Percentiles rank a stretch among this genome's conserved stretches.
Conservation (phyloP, 2,113 vertebrate genomes). For the Scortum barcoo region DNA sequence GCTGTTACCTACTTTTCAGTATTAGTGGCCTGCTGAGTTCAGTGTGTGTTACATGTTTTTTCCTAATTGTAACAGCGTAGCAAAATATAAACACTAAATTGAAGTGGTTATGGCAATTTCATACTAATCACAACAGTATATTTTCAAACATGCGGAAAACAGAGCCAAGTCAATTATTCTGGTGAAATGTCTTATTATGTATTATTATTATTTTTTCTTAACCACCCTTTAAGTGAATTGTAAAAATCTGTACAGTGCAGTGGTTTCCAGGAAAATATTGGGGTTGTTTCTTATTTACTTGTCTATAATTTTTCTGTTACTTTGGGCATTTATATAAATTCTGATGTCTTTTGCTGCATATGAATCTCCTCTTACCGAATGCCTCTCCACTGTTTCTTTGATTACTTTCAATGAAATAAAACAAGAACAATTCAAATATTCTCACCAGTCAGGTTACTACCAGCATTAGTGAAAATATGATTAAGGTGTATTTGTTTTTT, state of each 20-base stretch:
- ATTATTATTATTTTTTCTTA: constrained; percentile 30
- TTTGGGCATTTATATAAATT: background rate
- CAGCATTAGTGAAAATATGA: background rate
- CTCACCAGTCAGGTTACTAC: background rate
- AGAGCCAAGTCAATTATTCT: constrained; percentile 29
- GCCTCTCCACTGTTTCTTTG: background rate
- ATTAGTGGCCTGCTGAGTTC: constrained; percentile 75
- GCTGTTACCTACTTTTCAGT: constrained; percentile 61
- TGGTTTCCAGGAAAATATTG: constrained; percentile 9
- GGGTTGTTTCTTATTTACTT: constrained; percentile 28
- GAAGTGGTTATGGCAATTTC: constrained; percentile 66
- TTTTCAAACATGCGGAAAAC: constrained; percentile 25
- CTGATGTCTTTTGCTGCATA: background rate
- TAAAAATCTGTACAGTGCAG: constrained; percentile 4
- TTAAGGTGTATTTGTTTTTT: background rate
- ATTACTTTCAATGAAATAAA: background rate
- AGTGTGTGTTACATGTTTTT: constrained; percentile 55
- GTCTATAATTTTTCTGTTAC: constrained; percentile 6
- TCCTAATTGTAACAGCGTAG: constrained; percentile 63
- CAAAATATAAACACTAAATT: constrained; percentile 66
- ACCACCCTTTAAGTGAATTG: constrained; percentile 16
- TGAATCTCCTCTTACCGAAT: background rate
- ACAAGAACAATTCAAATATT: background rate
- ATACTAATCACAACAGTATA: constrained; percentile 40
- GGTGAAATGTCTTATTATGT: constrained; percentile 19